phyloP scores from a whole-genome alignment of 2,888 invertebrate species.

The Mesorhabditis spiculigera region DNA sequence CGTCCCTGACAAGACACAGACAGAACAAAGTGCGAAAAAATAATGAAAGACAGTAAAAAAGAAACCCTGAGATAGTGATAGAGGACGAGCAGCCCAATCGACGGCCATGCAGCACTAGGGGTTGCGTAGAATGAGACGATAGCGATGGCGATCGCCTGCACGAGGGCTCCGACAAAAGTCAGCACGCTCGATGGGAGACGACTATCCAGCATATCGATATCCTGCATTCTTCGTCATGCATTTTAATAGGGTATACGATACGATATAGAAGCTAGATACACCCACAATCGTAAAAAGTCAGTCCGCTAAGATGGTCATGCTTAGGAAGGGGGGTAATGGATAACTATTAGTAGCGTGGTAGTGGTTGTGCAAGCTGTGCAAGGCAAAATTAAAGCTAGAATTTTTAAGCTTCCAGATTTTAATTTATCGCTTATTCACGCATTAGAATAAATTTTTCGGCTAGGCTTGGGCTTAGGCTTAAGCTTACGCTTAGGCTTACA shows the following conservation, averaged over 20 bases:
- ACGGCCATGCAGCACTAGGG: conserved; percentile 55
- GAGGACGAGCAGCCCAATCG: conserved; percentile 56
- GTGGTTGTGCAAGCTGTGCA: too few relatives aligned
- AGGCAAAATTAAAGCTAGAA: too few relatives aligned
- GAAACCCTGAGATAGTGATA: conserved; percentile 60
- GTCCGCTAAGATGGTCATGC: background rate
- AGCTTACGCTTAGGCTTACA: too few relatives aligned
- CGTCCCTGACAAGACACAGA: too few relatives aligned
- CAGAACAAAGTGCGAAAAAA: too few relatives aligned
- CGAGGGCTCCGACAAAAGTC: conserved; percentile 39
- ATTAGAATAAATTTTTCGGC: too few relatives aligned
- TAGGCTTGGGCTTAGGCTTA: too few relatives aligned
- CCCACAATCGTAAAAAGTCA: conserved; percentile 6
- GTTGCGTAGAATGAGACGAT: conserved; percentile 60
- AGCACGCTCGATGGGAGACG: conserved; percentile 42
- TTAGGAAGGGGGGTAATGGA: too few relatives aligned
- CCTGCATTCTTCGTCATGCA: conserved; percentile 30
- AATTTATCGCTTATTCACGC: too few relatives aligned
- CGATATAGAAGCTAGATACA: background rate
- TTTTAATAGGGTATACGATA: background rate
- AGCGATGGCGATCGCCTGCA: conserved; percentile 56
- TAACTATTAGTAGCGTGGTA: too few relatives aligned
- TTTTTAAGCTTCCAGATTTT: too few relatives aligned
- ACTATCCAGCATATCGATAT: conserved; percentile 46
- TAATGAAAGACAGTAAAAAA: background rate